Conservation (phyloP, 2,113 vertebrate species). For the Ursus arctos region DNA sequence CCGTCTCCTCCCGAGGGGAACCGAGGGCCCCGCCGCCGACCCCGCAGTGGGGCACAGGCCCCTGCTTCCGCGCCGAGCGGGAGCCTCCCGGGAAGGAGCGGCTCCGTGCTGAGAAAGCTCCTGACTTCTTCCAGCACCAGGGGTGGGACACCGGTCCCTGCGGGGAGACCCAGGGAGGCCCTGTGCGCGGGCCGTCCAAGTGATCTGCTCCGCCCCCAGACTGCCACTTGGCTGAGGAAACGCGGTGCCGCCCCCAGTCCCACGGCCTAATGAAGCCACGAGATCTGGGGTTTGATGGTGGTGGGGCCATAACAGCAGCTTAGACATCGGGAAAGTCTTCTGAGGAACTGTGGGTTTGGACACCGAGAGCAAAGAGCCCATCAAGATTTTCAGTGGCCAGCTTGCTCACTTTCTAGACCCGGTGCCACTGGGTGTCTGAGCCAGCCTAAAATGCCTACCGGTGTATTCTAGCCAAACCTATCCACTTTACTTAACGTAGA, state of each 20-base stretch:
- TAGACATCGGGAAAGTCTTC: background rate
- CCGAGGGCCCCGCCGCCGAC: background rate
- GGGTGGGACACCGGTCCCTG: background rate
- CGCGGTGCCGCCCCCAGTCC: background rate
- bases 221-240: background rate
- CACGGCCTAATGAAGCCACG: background rate
- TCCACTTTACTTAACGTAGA: background rate
- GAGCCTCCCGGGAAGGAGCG: background rate
- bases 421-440: background rate
- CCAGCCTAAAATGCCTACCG: background rate
- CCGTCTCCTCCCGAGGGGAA: constrained; percentile 69
- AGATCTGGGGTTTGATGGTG: background rate
- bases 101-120: background rate
- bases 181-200: fast-evolving
- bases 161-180: background rate
- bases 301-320: too few relatives aligned
- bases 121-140: background rate
- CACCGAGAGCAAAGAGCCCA: background rate
- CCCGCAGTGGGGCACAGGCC: background rate
- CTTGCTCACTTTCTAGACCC: background rate
- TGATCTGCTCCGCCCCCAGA: background rate
- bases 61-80: background rate
- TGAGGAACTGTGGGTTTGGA: background rate
- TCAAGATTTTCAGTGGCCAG: background rate
- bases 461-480: background rate